A percentile compares a stretch with the other conserved stretches of the same genome.
These are phyloP conservation scores for Iselma pallidipennis DNA, from an alignment of 2,888 invertebrate species.

Conservation along the genomic window DNA sequence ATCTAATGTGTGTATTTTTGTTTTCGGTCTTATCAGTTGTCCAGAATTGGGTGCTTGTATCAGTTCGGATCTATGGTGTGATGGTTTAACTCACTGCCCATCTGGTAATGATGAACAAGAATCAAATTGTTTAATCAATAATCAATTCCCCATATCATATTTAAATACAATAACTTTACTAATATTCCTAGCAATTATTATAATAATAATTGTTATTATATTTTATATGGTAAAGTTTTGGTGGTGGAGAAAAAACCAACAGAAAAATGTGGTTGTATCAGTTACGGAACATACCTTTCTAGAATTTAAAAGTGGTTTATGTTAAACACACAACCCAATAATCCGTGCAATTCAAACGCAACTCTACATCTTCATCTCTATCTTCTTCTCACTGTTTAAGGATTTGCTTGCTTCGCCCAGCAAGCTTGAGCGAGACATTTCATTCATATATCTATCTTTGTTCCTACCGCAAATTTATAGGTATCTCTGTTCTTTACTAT, in stretches of 20 bases:
- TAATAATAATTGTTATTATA: conserved; percentile 41
- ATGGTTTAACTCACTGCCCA: conserved; percentile 77
- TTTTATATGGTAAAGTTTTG: conserved; percentile 50
- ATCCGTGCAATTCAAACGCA: too few species aligned
- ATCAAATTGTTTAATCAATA: conserved; percentile 72
- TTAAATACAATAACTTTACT: conserved; percentile 48
- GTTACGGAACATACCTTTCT: conserved; percentile 55
- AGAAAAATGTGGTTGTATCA: conserved; percentile 53
- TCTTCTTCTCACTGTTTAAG: too few species aligned
- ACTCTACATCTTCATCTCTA: too few species aligned
- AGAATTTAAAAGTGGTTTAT: conserved; percentile 55
- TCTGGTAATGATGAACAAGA: conserved; percentile 82
- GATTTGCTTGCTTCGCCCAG: too few species aligned
- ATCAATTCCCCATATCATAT: conserved; percentile 64
- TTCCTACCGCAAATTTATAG: too few species aligned
- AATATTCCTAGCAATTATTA: conserved; percentile 40
- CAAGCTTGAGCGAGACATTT: too few species aligned
- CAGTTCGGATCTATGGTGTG: conserved; percentile 78
- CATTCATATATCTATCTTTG: too few species aligned
- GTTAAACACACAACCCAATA: conserved; percentile 37
- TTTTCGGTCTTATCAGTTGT: conserved; percentile 64
- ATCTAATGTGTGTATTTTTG: conserved; percentile 1
- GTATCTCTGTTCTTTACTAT: too few species aligned
- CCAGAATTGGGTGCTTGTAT: conserved; percentile 83
- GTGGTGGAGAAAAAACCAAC: conserved; percentile 48